These are phyloP conservation scores for Dicyema japonicum DNA, from an alignment of 1,140 invertebrate species.

Conservation along the genomic window DNA sequence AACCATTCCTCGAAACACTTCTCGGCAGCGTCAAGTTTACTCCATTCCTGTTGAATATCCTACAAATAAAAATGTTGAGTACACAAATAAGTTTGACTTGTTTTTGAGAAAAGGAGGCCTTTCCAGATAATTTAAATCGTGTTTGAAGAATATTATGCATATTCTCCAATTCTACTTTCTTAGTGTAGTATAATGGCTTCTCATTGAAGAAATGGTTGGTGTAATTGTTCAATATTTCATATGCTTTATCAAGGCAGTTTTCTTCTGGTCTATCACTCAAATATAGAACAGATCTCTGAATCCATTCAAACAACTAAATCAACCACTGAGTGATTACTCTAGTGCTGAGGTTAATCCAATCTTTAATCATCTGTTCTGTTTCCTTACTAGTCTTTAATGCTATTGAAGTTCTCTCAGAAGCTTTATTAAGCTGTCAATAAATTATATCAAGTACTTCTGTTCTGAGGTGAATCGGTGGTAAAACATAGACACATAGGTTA, in stretches of 20 bases:
- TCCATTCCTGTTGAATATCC: conserved; percentile 97
- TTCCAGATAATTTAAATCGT: conserved; percentile 62
- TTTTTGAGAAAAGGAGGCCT: conserved; percentile 83
- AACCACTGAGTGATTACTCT: too few relatives aligned
- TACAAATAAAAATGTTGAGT: too few relatives aligned
- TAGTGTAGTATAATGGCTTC: conserved; percentile 86
- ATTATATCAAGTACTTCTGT: conserved; percentile 57
- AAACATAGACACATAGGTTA: conserved; percentile 97
- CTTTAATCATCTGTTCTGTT: too few relatives aligned
- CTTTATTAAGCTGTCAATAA: conserved; percentile 47
- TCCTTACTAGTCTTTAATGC: too few relatives aligned
- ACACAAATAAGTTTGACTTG: conserved; percentile 90
- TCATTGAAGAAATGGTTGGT: conserved; percentile 81
- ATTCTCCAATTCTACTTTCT: conserved; percentile 84
- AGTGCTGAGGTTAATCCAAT: too few relatives aligned
- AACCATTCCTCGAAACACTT: conserved; percentile 69
- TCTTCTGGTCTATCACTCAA: too few relatives aligned
- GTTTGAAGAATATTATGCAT: conserved; percentile 96
- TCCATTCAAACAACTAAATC: too few relatives aligned
- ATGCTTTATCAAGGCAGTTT: conserved; percentile 72
- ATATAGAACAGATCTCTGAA: too few relatives aligned
- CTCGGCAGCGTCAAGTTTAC: conserved; percentile 65
- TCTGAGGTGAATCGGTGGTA: conserved; percentile 98
- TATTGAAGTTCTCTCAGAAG: too few relatives aligned
- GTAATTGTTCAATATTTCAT: conserved; percentile 87